Conservation (phyloP, 2,888 invertebrate genomes). For the Leucoptera coffeella region DNA sequence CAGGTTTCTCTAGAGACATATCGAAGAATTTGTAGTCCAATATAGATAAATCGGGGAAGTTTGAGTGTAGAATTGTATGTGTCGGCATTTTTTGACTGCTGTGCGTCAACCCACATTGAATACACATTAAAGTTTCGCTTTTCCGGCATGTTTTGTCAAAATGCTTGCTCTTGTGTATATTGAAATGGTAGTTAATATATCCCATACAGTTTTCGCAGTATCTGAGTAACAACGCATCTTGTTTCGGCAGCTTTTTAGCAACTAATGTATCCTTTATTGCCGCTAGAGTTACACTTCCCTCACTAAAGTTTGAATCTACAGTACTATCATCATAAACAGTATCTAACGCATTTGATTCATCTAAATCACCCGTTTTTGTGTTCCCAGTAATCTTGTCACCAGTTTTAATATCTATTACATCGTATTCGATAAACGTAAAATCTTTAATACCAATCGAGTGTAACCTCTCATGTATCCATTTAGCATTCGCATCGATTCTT, state of each 20-base stretch:
- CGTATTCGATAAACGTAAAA: constrained; percentile 1
- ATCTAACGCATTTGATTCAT: no score
- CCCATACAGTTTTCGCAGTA: no score
- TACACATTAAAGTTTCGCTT: not conserved
- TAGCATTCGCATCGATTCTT: not conserved
- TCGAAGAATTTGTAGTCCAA: no score
- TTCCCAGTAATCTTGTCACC: not conserved
- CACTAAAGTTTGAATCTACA: not conserved
- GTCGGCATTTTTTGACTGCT: not conserved
- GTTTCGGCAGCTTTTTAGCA: not conserved
- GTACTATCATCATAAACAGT: no score
- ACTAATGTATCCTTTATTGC: not conserved
- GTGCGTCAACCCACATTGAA: not conserved
- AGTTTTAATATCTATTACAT: not conserved
- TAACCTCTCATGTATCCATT: not conserved
- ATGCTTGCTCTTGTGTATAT: no score
- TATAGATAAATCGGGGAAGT: no score
- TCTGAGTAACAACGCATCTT: no score
- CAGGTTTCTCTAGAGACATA: no score
- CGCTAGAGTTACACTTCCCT: not conserved
- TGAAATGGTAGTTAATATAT: no score
- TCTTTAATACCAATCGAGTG: not conserved
- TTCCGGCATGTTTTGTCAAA: no score
- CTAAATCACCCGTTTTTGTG: not conserved
- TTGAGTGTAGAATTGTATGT: not conserved